These are phyloP conservation scores for Seira ritae DNA, from an alignment of 2,888 invertebrate species.

Conservation along the genomic window DNA sequence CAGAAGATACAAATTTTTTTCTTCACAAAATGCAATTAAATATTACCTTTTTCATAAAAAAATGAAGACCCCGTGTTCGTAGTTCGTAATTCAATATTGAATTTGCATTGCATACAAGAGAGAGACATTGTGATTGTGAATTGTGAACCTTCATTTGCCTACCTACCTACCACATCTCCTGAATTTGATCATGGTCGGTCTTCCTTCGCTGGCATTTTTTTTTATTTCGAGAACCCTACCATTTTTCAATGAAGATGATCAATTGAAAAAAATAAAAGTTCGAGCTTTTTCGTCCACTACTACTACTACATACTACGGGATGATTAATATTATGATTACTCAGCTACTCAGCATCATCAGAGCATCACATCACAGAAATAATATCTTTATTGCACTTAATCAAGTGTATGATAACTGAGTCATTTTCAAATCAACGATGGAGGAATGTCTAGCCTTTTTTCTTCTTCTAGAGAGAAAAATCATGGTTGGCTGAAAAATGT, in stretches of 20 bases:
- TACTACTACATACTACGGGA: constrained; percentile 34
- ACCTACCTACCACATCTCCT: no score
- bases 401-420: constrained; percentile 34
- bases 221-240: neutral
- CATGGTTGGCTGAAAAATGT: neutral
- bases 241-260: constrained; percentile 51
- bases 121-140: no score
- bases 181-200: constrained; percentile 9
- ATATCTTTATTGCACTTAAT: constrained; percentile 52
- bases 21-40: constrained; percentile 6
- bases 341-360: no score
- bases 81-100: neutral
- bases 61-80: neutral
- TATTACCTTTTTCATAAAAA: neutral
- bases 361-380: constrained; percentile 17
- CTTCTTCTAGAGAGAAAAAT: neutral
- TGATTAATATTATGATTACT: no score
- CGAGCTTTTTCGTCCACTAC: no score
- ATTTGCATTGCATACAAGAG: no score
- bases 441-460: neutral
- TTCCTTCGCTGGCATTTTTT: neutral
- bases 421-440: neutral
- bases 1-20: neutral
- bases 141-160: no score
- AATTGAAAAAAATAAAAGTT: constrained; percentile 28